Evolutionary conservation across 2,797 vertebrate genomes (phyloP).

Genomic region (Helarctos malayanus): DNA sequence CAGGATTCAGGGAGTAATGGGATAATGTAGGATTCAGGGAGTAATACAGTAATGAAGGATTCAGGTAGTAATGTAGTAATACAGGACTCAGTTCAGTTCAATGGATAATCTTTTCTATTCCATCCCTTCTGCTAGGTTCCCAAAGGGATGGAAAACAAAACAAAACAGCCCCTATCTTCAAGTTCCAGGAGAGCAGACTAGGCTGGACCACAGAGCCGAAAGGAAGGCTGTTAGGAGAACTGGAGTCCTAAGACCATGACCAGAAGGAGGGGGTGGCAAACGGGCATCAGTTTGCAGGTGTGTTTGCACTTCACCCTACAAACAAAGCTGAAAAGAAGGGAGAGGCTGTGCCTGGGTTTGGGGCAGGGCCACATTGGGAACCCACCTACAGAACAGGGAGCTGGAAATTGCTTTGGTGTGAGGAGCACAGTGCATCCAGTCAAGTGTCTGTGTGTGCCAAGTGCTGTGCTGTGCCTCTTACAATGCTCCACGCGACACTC

Average conservation of each 20-base stretch:
- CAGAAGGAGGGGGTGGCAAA: not conserved
- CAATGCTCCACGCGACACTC: not conserved
- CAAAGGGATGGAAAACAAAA: not conserved
- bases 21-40: not conserved
- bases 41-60: too few species aligned
- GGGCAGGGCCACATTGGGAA: not conserved
- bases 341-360: not conserved
- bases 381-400: rapidly evolving
- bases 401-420: not conserved
- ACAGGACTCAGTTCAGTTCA: not conserved
- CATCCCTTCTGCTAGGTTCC: not conserved
- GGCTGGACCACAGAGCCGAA: not conserved
- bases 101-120: not conserved
- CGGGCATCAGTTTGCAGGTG: rapidly evolving
- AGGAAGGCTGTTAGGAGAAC: not conserved
- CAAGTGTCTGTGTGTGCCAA: not conserved
- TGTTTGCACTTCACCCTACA: not conserved
- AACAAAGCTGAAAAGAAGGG: too few species aligned
- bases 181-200: not conserved
- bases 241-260: not conserved
- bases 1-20: not conserved
- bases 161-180: not conserved
- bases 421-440: not conserved
- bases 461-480: not conserved
- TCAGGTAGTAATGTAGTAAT: not conserved